These are phyloP conservation scores for Ochlodes sylvanus DNA, from an alignment of 2,888 invertebrate species.

Conservation along the genomic window DNA sequence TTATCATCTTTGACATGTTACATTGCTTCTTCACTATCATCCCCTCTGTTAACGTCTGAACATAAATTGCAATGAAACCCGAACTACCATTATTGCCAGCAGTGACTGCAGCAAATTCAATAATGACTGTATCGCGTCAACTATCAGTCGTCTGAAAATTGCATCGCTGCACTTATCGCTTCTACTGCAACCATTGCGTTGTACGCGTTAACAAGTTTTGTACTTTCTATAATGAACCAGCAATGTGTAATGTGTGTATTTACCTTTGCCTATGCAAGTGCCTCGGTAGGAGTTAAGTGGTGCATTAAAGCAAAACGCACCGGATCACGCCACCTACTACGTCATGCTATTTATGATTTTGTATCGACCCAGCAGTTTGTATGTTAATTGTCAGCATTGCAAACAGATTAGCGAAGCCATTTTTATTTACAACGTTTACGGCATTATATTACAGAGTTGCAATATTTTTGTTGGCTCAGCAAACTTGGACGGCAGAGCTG, in stretches of 20 bases:
- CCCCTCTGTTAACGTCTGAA: not conserved
- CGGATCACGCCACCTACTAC: slow-evolving; percentile 60
- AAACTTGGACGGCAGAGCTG: not conserved
- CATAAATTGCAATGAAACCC: slow-evolving; percentile 40
- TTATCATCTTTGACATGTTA: slow-evolving; percentile 24
- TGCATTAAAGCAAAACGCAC: slow-evolving; percentile 48
- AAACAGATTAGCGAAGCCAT: slow-evolving; percentile 37
- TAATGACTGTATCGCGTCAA: slow-evolving; percentile 26
- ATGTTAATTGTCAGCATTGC: slow-evolving; percentile 39
- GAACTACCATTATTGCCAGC: not conserved
- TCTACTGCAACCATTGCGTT: slow-evolving; percentile 16
- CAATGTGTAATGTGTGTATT: slow-evolving; percentile 29
- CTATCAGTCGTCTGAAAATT: slow-evolving; percentile 25
- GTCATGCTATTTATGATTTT: slow-evolving; percentile 38
- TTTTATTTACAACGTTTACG: slow-evolving; percentile 22
- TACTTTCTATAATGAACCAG: not conserved
- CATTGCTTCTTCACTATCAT: slow-evolving; percentile 33
- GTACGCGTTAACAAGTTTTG: not conserved
- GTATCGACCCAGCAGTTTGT: slow-evolving; percentile 46
- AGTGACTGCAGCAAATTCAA: slow-evolving; percentile 20
- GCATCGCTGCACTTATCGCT: slow-evolving; percentile 4
- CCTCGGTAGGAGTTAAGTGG: slow-evolving; percentile 42
- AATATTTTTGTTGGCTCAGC: not conserved
- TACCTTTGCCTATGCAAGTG: slow-evolving; percentile 7
- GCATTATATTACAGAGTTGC: not conserved